These are phyloP conservation scores for Syrphus vitripennis DNA, from an alignment of 2,888 invertebrate species.

Conservation along the genomic window DNA sequence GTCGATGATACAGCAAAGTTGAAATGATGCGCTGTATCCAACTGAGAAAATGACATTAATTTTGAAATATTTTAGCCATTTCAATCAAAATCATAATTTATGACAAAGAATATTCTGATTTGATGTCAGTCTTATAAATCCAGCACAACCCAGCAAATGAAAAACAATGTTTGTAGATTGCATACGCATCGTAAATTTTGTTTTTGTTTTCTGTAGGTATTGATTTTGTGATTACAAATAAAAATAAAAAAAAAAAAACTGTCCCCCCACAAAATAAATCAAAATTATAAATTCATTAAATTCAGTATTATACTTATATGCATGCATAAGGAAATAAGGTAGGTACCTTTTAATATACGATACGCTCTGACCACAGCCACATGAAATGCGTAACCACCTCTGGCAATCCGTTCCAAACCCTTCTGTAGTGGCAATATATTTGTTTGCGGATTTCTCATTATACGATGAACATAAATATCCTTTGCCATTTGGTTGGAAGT, in stretches of 20 bases:
- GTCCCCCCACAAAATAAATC: neutral
- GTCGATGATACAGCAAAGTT: no score
- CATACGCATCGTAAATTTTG: neutral
- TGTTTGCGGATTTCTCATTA: slow-evolving; percentile 73
- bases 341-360: slow-evolving; percentile 73
- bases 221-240: neutral
- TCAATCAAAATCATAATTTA: no score
- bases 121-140: neutral
- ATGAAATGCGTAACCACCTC: slow-evolving; percentile 78
- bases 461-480: slow-evolving; percentile 75
- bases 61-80: no score
- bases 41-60: no score
- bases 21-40: no score
- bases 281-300: slow-evolving; percentile 63
- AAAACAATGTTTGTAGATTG: neutral
- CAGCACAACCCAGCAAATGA: neutral
- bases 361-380: slow-evolving; percentile 76
- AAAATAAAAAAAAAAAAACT: no score
- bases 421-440: slow-evolving; percentile 75
- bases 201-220: neutral
- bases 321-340: neutral
- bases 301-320: no score
- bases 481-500: slow-evolving; percentile 74
- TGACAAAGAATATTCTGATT: neutral
- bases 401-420: slow-evolving; percentile 74